Evolutionary conservation across 2,888 invertebrate genomes (phyloP).

Genomic region (Oasisia sp.): DNA sequence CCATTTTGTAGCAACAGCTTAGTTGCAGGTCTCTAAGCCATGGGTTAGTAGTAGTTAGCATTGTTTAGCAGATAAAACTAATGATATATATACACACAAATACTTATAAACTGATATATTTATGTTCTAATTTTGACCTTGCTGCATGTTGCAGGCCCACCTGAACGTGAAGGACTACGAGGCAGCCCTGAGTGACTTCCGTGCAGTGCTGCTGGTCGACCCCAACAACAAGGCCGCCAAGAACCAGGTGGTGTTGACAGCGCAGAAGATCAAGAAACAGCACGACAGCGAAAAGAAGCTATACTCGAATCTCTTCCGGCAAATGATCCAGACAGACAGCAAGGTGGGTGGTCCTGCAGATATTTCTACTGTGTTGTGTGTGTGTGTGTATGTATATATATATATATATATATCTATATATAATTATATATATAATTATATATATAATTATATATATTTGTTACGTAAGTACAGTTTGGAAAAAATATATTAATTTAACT

Average conservation of each 20-base stretch:
- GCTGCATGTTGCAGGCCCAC: slow-evolving; percentile 70
- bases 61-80: too few relatives aligned
- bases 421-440: too few relatives aligned
- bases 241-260: slow-evolving; percentile 79
- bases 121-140: too few relatives aligned
- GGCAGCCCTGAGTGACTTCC: slow-evolving; percentile 81
- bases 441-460: too few relatives aligned
- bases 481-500: too few relatives aligned
- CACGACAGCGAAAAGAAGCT: slow-evolving; percentile 84
- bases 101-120: too few relatives aligned
- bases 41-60: too few relatives aligned
- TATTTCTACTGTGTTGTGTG: neutral
- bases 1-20: too few relatives aligned
- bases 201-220: slow-evolving; percentile 79
- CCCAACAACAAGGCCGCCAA: slow-evolving; percentile 89
- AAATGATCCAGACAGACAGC: slow-evolving; percentile 69
- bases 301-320: slow-evolving; percentile 95
- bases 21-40: too few relatives aligned
- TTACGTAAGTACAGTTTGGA: too few relatives aligned
- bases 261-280: slow-evolving; percentile 79
- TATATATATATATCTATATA: too few relatives aligned
- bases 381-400: neutral
- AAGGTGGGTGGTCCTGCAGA: neutral
- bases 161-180: slow-evolving; percentile 81
- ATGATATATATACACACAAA: too few relatives aligned